Conservation (phyloP, 2,113 vertebrate species). For the Sakesphorus luctuosus region DNA sequence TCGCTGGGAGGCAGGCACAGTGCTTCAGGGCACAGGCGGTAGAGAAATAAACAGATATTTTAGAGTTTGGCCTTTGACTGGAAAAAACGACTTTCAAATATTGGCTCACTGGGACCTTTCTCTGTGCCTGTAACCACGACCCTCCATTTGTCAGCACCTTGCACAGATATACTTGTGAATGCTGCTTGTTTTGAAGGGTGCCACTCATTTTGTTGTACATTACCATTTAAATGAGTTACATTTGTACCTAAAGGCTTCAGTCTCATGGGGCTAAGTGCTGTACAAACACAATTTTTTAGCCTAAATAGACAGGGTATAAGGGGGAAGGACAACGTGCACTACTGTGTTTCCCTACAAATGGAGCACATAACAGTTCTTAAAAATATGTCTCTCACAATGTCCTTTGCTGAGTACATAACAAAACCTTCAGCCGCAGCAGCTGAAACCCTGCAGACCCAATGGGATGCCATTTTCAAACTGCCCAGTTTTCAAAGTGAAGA, state of each 20-base stretch:
- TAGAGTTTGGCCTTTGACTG: slow-evolving; percentile 15
- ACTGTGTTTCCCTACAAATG: background rate
- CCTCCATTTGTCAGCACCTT: slow-evolving; percentile 25
- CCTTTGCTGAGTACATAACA: background rate
- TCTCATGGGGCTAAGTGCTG: slow-evolving; percentile 14
- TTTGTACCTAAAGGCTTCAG: slow-evolving; percentile 39
- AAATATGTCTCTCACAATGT: background rate
- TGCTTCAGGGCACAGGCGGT: background rate
- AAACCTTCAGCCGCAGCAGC: background rate
- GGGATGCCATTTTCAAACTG: background rate
- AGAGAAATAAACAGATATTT: background rate
- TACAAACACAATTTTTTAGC: slow-evolving; percentile 29
- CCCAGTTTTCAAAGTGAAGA: background rate
- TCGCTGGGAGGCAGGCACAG: background rate
- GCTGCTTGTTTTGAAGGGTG: slow-evolving; percentile 37
- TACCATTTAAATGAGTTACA: slow-evolving; percentile 64
- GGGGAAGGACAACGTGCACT: background rate
- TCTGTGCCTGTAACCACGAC: background rate
- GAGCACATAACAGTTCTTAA: background rate
- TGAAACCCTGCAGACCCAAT: background rate
- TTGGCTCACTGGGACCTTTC: background rate
- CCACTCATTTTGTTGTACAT: slow-evolving; percentile 52
- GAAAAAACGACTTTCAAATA: slow-evolving; percentile 36
- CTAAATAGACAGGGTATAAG: background rate
- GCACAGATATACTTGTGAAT: background rate